These are phyloP conservation scores for Asteroscopus sphinx DNA, from an alignment of 2,888 invertebrate species.

Conservation along the genomic window DNA sequence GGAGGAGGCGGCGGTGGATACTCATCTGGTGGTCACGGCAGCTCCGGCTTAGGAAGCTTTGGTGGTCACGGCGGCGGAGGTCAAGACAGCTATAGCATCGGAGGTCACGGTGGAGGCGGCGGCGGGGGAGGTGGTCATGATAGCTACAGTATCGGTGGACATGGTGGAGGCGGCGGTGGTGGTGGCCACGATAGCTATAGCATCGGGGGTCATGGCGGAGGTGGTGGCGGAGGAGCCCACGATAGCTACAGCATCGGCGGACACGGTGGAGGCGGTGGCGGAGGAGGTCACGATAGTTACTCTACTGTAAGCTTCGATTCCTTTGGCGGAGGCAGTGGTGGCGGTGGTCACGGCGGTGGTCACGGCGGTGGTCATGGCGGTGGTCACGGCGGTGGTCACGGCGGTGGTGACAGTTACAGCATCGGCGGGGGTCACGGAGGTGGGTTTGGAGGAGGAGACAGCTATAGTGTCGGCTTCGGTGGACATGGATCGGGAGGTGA, in stretches of 20 bases:
- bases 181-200: conserved; percentile 63
- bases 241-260: conserved; percentile 58
- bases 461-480: conserved; percentile 47
- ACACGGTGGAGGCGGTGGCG: conserved; percentile 57
- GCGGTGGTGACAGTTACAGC: conserved; percentile 50
- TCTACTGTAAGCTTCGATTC: no score
- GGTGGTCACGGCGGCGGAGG: conserved; percentile 59
- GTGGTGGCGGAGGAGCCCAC: conserved; percentile 53
- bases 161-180: conserved; percentile 56
- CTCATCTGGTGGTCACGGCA: conserved; percentile 52
- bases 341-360: conserved; percentile 55
- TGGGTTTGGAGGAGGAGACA: conserved; percentile 36
- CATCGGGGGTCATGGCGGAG: conserved; percentile 59
- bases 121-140: conserved; percentile 57
- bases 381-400: conserved; percentile 52
- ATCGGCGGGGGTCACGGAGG: conserved; percentile 37
- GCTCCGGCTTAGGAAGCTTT: conserved; percentile 55
- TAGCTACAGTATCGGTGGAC: conserved; percentile 54
- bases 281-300: conserved; percentile 61
- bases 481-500: conserved; percentile 55
- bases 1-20: conserved; percentile 53
- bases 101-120: conserved; percentile 57
- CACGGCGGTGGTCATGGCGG: conserved; percentile 60
- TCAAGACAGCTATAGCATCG: conserved; percentile 56
- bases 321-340: conserved; percentile 59